Percentiles rank a stretch among this genome's conserved stretches.
Evolutionary conservation across 1,140 invertebrate species (phyloP).

Genomic region (Drosophila subpulchrella): DNA sequence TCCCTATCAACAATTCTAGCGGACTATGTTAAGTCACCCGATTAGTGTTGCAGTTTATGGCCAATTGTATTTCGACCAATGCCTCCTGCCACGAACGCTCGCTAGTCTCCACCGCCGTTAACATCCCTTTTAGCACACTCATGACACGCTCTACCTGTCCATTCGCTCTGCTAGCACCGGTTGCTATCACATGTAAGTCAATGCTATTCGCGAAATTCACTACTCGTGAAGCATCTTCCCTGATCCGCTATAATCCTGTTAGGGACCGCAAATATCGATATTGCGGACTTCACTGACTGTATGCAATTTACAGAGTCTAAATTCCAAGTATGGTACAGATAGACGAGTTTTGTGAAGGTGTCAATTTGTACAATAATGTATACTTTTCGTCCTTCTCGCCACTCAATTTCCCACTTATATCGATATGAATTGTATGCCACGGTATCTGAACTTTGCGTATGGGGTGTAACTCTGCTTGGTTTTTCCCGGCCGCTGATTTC

Average conservation of each 20-base stretch:
- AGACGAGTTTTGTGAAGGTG: slow-evolving; percentile 12
- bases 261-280: too few relatives aligned
- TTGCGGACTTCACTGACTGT: slow-evolving; percentile 7
- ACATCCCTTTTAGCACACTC: too few relatives aligned
- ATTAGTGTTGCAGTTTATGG: not conserved
- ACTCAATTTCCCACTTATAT: slow-evolving; percentile 13
- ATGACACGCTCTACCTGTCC: too few relatives aligned
- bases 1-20: not conserved
- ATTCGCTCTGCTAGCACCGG: too few relatives aligned
- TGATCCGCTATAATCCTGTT: too few relatives aligned
- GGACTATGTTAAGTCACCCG: not conserved
- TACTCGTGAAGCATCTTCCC: too few relatives aligned
- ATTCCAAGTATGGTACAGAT: slow-evolving; percentile 12
- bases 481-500: slow-evolving; percentile 1
- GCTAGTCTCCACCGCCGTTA: not conserved
- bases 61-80: not conserved
- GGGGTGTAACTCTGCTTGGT: not conserved
- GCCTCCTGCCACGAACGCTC: slow-evolving; percentile 3
- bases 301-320: slow-evolving; percentile 4
- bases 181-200: too few relatives aligned
- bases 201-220: too few relatives aligned
- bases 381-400: slow-evolving; percentile 11
- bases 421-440: slow-evolving; percentile 1
- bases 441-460: slow-evolving; percentile 5
- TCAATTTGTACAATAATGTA: slow-evolving; percentile 19